Evolutionary conservation across 2,797 vertebrate genomes (phyloP).

Genomic region (Sebastes oblongus): DNA sequence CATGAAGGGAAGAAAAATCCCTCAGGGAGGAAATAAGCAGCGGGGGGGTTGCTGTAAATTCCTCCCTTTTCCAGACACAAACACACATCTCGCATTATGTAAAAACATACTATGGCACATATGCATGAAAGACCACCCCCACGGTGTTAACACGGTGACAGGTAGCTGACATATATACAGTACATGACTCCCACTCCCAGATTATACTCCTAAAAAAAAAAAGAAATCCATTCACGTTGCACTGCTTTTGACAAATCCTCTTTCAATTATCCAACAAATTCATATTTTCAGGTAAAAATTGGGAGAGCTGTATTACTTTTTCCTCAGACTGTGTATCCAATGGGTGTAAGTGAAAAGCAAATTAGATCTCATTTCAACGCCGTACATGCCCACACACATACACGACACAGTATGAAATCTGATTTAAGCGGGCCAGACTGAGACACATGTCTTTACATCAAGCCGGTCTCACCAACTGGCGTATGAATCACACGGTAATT

Average conservation of each 20-base stretch:
- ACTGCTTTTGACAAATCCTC: neutral
- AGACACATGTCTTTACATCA: conserved; percentile 6
- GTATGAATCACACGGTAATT: neutral
- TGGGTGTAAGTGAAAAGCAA: conserved; percentile 15
- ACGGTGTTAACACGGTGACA: conserved; percentile 9
- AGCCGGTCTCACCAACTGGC: neutral
- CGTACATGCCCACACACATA: conserved; percentile 7
- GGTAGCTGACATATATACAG: neutral
- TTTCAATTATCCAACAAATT: neutral
- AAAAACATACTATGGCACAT: neutral
- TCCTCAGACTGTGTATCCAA: neutral
- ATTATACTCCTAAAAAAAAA: neutral
- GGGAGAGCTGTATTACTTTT: neutral
- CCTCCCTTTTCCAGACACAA: conserved; percentile 26
- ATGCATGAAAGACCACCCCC: neutral
- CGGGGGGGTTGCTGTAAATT: conserved; percentile 12
- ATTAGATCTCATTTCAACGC: conserved; percentile 27
- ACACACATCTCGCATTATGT: conserved; percentile 5
- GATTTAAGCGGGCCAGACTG: conserved; percentile 30
- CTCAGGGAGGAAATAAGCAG: neutral
- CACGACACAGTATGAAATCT: conserved; percentile 29
- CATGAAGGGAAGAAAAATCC: conserved; percentile 14
- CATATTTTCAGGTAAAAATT: neutral
- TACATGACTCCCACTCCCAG: conserved; percentile 24
- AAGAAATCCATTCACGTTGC: neutral